These are phyloP conservation scores for Amphiduros pacificus DNA, from an alignment of 2,888 invertebrate species.

Conservation along the genomic window DNA sequence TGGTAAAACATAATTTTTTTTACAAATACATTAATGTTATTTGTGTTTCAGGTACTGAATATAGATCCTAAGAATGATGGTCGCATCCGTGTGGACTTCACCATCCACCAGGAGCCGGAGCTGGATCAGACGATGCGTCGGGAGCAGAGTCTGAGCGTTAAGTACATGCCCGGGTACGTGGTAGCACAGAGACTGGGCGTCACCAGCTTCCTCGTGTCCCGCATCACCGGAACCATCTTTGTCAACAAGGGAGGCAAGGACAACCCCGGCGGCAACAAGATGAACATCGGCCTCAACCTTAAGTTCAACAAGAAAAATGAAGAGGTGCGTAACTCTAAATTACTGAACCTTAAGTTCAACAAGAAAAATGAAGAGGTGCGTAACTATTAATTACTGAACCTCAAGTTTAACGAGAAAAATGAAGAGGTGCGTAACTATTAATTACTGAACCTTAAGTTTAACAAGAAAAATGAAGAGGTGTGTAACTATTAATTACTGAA, in stretches of 20 bases:
- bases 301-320: constrained; percentile 80
- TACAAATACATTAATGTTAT: too few relatives aligned
- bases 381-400: too few relatives aligned
- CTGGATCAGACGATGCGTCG: constrained; percentile 35
- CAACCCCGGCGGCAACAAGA: constrained; percentile 31
- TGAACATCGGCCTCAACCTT: constrained; percentile 86
- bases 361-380: constrained; percentile 75
- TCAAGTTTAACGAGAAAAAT: too few relatives aligned
- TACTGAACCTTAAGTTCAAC: constrained; percentile 85
- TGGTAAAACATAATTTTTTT: too few relatives aligned
- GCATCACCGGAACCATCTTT: constrained; percentile 83
- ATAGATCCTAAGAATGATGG: constrained; percentile 38
- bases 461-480: too few relatives aligned
- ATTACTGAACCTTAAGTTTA: too few relatives aligned
- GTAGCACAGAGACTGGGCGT: constrained; percentile 62
- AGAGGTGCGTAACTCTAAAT: too few relatives aligned
- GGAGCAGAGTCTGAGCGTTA: constrained; percentile 17
- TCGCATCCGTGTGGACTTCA: constrained; percentile 47
- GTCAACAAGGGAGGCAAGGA: constrained; percentile 59
- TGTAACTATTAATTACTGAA: too few relatives aligned
- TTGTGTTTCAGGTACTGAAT: constrained; percentile 38
- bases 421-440: too few relatives aligned
- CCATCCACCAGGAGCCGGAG: constrained; percentile 49
- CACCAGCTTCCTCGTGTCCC: constrained; percentile 73
- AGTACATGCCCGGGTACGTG: constrained; percentile 53